Base-by-base conservation (phyloP, 2,797 vertebrate genomes). In the Nannoperca australis region DNA sequence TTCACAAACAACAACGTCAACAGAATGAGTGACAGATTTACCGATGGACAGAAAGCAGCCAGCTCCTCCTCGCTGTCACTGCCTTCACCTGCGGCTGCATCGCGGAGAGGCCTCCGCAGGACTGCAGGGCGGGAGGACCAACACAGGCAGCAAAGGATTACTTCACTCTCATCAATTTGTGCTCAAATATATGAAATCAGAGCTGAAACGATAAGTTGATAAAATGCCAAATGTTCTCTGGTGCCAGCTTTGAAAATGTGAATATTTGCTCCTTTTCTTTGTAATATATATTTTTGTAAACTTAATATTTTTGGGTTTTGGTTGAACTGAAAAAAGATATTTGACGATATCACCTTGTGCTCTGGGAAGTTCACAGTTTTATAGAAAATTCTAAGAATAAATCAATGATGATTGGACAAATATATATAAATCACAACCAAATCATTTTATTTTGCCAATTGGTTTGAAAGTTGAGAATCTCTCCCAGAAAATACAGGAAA, bases 31-130 rank as follows among this genome's bases (percentile, higher is more conserved):
- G 24, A 18, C 47, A 11, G 22, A 7, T 85, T 93, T 95, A 99
- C 98, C 85, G 94, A 95, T 72, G 98, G 98, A 78, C 98, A 99
- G 94, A 99, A 99, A 0, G 97, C 97, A 27, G 98, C 97, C 42
- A 99, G 93, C 86, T 99, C 98, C 88, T 99, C 98, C 85, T 99
- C 98, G 0, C 98, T 99, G 92, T 99, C 98, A 44, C 96, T 98
- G 75, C 81, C 95, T 17, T 96, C 95, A 1, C 93, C 95, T 0
- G 83, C 83, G 40, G 79, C 81, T 30, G 94, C 93, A 18, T 92
- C 93, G 8, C 75, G 90, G 0, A 96, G 88, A 38, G 96, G 90
- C 85, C 88, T 92, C 24, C 90, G 91, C 66, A 95, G 95, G 88
- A 97, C 98, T 99, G 86, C 69, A 89, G 74, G 69, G 77, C 81